Evolutionary conservation across 2,797 vertebrate genomes (phyloP), one percentile per base, ranked within the genome.

Genomic region (Bradypodion ventrale): DNA sequence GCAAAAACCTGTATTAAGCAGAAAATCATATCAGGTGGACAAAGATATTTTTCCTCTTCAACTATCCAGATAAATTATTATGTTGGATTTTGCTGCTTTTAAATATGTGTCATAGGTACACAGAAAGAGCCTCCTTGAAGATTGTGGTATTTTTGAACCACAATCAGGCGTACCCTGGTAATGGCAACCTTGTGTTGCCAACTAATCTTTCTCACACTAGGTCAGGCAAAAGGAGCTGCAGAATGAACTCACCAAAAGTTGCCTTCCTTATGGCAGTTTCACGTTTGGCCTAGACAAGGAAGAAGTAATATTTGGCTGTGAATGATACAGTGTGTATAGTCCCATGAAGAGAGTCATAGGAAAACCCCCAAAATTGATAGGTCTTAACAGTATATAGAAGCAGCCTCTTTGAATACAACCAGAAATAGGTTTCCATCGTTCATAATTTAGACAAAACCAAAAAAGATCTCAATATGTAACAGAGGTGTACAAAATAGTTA

Each of bases 251-350:
- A n/a, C n/a, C n/a, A n/a, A n/a, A n/a, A n/a, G n/a, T n/a, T n/a
- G n/a, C n/a, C n/a, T n/a, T n/a, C n/a, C n/a, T n/a, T n/a, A n/a
- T n/a, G n/a, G n/a, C n/a, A n/a, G n/a, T n/a, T n/a, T n/a, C n/a
- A n/a, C n/a, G n/a, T n/a, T n/a, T n/a, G n/a, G n/a, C n/a, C n/a
- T n/a, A n/a, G n/a, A n/a, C n/a, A n/a, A n/a, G n/a, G n/a, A n/a
- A n/a, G n/a, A n/a, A n/a, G 62, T 78, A 80, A 3, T 0, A 21
- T 83, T 16, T 80, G 87, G 85, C 56, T 85, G 83, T 88, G 88
- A 85, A 15, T 73, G 68, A 69, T 75, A 56, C 73, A 75, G 49
- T 52, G 32, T 59, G 46, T 37, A 5, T 27, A 59, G 52, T 74
- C 13, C 32, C 7, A 2, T 73, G 56, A 35, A 0, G 25, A 0